phyloP scores from a whole-genome alignment of 2,797 vertebrate species.

The Rhinella marina region DNA sequence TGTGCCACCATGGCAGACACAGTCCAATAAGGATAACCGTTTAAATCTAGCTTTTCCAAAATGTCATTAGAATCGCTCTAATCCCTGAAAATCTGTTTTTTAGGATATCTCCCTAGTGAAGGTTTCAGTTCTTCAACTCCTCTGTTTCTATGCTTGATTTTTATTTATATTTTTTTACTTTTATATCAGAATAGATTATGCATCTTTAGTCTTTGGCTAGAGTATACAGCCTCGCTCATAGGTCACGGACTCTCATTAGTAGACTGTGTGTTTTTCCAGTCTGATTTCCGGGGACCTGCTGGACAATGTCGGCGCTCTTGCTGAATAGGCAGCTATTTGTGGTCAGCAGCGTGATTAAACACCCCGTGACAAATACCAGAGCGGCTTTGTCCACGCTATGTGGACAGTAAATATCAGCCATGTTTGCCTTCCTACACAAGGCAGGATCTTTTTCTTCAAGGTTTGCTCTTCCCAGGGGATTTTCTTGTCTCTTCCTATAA shows the following conservation, averaged over 20 bases:
- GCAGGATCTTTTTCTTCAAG: constrained; percentile 7
- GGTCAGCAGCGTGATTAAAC: background rate
- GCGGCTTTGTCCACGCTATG: constrained; percentile 6
- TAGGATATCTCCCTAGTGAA: too few species aligned
- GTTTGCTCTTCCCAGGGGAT: constrained; percentile 55
- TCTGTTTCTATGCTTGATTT: too few species aligned
- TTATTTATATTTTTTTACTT: too few species aligned
- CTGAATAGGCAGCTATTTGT: constrained; percentile 22
- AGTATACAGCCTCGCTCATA: background rate
- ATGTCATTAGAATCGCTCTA: too few species aligned
- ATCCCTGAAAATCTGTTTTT: too few species aligned
- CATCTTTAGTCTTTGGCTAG: background rate
- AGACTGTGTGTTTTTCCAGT: background rate
- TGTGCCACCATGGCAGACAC: too few species aligned
- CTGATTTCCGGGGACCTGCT: background rate
- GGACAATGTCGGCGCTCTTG: background rate
- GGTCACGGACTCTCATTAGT: background rate
- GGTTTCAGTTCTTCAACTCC: too few species aligned
- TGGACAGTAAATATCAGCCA: constrained; percentile 32
- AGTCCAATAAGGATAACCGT: too few species aligned
- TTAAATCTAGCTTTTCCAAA: too few species aligned
- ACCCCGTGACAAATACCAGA: background rate
- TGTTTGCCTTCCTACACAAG: constrained; percentile 36
- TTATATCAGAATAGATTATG: too few species aligned
- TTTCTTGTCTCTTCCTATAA: constrained; percentile 18